phyloP scores from a whole-genome alignment of 2,888 invertebrate genomes.

The Eupithecia tripunctaria region DNA sequence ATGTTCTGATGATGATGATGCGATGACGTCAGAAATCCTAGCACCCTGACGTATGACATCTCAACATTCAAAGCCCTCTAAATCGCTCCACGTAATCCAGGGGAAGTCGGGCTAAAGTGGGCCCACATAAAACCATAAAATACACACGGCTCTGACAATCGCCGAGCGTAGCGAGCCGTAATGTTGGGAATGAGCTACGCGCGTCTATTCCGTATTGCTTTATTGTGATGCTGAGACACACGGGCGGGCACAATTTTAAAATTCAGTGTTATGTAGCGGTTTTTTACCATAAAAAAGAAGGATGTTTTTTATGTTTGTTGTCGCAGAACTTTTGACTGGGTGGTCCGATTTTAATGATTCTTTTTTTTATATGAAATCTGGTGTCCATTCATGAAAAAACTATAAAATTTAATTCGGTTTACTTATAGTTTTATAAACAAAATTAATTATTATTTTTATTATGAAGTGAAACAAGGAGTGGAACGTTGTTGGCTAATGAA shows the following conservation, averaged over 20 bases:
- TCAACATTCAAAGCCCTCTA: constrained; percentile 34
- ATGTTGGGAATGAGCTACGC: constrained; percentile 38
- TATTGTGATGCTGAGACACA: constrained; percentile 43
- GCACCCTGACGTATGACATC: neutral
- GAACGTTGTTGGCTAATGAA: no score
- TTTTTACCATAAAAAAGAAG: no score
- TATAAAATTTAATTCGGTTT: no score
- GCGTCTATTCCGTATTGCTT: constrained; percentile 38
- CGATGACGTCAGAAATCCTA: neutral
- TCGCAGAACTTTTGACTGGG: no score
- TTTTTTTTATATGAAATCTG: no score
- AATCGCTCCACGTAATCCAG: constrained; percentile 23
- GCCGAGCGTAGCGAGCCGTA: constrained; percentile 42
- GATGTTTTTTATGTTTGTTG: no score
- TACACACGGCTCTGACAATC: constrained; percentile 47
- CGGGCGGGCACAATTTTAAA: neutral
- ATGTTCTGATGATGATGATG: neutral
- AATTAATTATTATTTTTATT: no score
- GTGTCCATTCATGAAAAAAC: no score
- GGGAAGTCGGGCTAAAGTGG: constrained; percentile 33
- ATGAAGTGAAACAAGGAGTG: no score
- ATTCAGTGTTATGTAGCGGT: neutral
- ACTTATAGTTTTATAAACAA: no score
- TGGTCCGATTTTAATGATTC: no score
- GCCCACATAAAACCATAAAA: constrained; percentile 35